Evolutionary conservation across 2,888 invertebrate genomes (phyloP).

Genomic region (Pseudococcus viburni): DNA sequence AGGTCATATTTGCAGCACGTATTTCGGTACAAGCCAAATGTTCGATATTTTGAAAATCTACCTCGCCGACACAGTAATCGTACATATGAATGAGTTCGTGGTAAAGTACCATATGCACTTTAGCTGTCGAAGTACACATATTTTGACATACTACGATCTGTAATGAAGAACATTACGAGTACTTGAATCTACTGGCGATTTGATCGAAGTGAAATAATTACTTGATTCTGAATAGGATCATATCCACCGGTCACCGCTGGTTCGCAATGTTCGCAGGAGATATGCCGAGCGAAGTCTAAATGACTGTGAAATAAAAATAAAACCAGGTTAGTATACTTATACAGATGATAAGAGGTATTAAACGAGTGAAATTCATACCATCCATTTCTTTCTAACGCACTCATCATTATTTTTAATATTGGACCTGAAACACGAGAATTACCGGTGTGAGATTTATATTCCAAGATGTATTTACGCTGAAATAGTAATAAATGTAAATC

Average conservation of each 20-base stretch:
- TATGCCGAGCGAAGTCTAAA: conserved; percentile 87
- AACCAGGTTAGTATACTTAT: background rate
- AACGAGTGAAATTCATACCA: conserved; percentile 75
- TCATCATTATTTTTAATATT: conserved; percentile 87
- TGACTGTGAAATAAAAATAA: conserved; percentile 74
- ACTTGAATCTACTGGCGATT: background rate
- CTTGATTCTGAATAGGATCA: conserved; percentile 87
- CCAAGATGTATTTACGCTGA: conserved; percentile 27
- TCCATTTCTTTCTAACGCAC: conserved; percentile 84
- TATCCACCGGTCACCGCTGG: conserved; percentile 90
- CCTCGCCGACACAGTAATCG: conserved; percentile 89
- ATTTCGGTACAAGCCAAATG: conserved; percentile 97
- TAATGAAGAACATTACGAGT: background rate
- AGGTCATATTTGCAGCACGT: conserved; percentile 92
- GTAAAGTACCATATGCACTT: conserved; percentile 85
- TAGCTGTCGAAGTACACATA: conserved; percentile 78
- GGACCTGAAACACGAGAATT: conserved; percentile 75
- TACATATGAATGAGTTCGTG: conserved; percentile 98
- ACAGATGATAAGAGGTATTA: background rate
- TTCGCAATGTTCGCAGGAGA: conserved; percentile 93
- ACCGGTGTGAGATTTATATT: background rate
- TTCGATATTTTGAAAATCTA: conserved; percentile 90
- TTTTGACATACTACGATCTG: conserved; percentile 94
- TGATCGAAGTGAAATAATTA: conserved; percentile 52
- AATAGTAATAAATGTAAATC: background rate